Evolutionary conservation across 2,797 vertebrate species (phyloP), one percentile per base, ranked within the genome.

Genomic region (Nyctalus aviator): DNA sequence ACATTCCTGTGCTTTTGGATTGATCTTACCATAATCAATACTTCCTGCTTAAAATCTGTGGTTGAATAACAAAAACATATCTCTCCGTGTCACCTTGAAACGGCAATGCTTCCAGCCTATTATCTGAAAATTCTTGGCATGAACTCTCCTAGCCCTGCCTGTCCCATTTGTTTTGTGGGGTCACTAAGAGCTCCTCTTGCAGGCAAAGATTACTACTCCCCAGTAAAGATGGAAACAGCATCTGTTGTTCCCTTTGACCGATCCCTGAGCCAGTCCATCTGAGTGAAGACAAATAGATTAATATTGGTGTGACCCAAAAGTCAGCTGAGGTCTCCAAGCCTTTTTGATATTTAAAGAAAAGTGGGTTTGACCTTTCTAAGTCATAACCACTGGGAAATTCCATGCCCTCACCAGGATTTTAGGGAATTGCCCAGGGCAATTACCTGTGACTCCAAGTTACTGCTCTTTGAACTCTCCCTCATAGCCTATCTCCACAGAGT

Each of bases 291-390:
- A 76, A 85, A 83, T 20, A 83, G 25, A 50, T 73, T 68, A 64
- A 50, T 46, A 25, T 2, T 48, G 78, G n/a, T 53, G 11, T 30
- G 82, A 64, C 50, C 32, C 9, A 20, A 21, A 11, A 37, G 44
- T 62, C 68, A 72, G 21, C 35, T 72, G 68, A 62, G 11, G 18
- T 87, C 88, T 72, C 48, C 20, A 77, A 14, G 6, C 50, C 57
- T 75, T 86, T 66, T 17, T 44, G 66, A 44, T 88, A 41, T 75
- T 84, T 87, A 79, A 87, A 89, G 71, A 93, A 88, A 64, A 91
- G 25, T 59, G 46, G 2, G 3, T n/a, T 50, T 85, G 75, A 85
- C 48, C 46, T 78, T 86, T 59, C 55, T 72, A 86, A 75, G 35
- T 84, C 37, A 71, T 25, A 81, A 53, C 41, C 59, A 4, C 27